Percentiles rank a stretch among this genome's conserved stretches.
phyloP scores from a whole-genome alignment of 2,113 vertebrate genomes.

The Verasper variegatus region DNA sequence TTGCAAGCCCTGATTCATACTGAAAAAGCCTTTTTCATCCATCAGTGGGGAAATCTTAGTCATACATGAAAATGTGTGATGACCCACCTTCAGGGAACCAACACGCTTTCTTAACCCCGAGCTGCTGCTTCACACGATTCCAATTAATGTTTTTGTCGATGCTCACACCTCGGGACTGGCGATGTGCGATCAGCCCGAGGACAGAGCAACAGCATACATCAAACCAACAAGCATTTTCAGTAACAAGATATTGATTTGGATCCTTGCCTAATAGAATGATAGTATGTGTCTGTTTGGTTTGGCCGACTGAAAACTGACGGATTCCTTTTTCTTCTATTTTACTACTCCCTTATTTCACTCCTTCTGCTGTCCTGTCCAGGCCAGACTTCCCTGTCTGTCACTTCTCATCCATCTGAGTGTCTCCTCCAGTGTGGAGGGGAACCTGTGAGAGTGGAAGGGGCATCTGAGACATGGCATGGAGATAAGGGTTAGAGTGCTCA shows the following conservation, averaged over 20 bases:
- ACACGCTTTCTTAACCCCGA: conserved; percentile 12
- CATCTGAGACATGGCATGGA: conserved; percentile 61
- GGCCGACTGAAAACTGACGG: conserved; percentile 35
- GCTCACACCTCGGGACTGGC: conserved; percentile 4
- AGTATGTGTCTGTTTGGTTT: conserved; percentile 56
- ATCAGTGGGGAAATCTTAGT: conserved; percentile 23
- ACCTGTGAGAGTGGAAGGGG: conserved; percentile 52
- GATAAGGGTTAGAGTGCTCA: conserved; percentile 65
- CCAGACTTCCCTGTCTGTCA: conserved; percentile 47
- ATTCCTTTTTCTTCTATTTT: neutral
- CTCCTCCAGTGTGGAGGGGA: conserved; percentile 50
- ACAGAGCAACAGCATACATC: conserved; percentile 49
- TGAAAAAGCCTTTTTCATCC: conserved; percentile 28
- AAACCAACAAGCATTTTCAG: conserved; percentile 43
- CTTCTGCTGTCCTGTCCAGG: too few species aligned
- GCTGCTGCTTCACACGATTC: conserved; percentile 12
- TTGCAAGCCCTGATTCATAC: conserved; percentile 27
- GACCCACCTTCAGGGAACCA: conserved; percentile 21
- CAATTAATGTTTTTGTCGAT: conserved; percentile 3
- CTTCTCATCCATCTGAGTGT: conserved; percentile 57
- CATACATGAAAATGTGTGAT: conserved; percentile 30
- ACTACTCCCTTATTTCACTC: neutral
- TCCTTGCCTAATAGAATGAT: conserved; percentile 45
- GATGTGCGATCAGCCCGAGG: conserved; percentile 49
- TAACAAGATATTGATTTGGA: conserved; percentile 68